Evolutionary conservation across 1,140 invertebrate species (phyloP), one percentile per base, ranked within the genome.

Genomic region (Tribolium madens): DNA sequence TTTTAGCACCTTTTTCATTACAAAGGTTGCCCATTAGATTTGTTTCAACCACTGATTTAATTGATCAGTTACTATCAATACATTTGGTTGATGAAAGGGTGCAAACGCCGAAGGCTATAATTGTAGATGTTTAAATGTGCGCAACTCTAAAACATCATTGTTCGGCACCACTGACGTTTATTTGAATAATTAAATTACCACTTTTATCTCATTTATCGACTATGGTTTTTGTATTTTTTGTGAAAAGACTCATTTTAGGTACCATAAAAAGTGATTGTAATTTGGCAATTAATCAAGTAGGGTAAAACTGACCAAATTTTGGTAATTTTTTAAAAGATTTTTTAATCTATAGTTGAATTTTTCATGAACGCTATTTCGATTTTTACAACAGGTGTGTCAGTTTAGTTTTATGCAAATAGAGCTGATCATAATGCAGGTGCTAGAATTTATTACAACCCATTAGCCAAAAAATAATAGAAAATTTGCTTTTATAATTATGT

Each of bases 201-300:
- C 52, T 57, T 57, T 21, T 15, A 14, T 52, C 50, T 15, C 14
- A 1, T 52, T 53, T 57, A 10, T 15, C 14, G 6, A 50, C 15
- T 1, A 12, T 14, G 48, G 14, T 15, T 50, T 50, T 50, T 12
- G 48, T 12, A 12, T 50, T 50, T 17, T 50, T 50, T 7, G 1
- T 26, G 52, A 57, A 18, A 21, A 57, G 17, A 18, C 18, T 17
- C 57, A 33, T 13, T 64, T 10, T 5, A n/a, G n/a, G n/a, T n/a
- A 33, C 26, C 2, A 64, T 33, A 13, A 33, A 64, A 17, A 57
- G 1, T 17, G 31, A 33, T 64, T 64, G n/a, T 31, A 64, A 57
- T 57, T 57, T 21, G 10, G 52, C 7, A 64, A 64, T 64, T 64
- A 31, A 64, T 64, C 57, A 64, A 64, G 17, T 33, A 33, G 26